Evolutionary conservation across 1,140 invertebrate species (phyloP), one percentile per base, ranked within the genome.

Genomic region (Frieseomelitta varia): DNA sequence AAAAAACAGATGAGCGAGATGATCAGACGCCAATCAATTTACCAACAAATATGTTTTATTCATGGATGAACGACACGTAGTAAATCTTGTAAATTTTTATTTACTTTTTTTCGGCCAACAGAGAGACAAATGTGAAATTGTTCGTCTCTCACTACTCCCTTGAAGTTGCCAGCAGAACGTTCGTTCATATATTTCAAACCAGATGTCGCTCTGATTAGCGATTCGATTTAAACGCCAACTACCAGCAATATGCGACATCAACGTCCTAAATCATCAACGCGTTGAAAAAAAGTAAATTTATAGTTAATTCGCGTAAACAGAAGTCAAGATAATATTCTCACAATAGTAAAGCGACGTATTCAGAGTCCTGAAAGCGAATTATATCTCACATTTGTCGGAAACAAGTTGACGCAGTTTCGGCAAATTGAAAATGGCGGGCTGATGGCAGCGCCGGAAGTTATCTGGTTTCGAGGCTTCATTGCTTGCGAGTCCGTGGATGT

Each of bases 401-500:
- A 67, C 3, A 19, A 27, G 6, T 15, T 0, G 0, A 17, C 30
- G 19, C 17, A 47, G 4, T 79, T 80, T 80, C 8, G 78, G 73
- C 27, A 2, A 85, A 90, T 92, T 58, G 47, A 91, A 92, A 82
- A 88, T 91, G 51, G 91, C 85, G 85, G 67, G 72, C 21, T 39
- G 85, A 88, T 27, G 34, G 51, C 76, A 91, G 90, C 87, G 91
- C 92, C 92, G 93, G 90, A 93, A 93, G 90, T 84, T 58, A 84
- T 90, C 91, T 93, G 93, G 92, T 86, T 91, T 92, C 85, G 93
- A 94, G 94, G 92, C 93, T 94, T 86, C 86, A 87, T 92, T 86
- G 92, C 91, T 91, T 87, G 85, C 87, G 90, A 92, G 90, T 94
- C 93, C 94, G 94, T 94, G 94, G 94, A 94, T 92, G 94, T 94